Conservation (phyloP, 2,113 vertebrate species). For the Myrmophylax atrothorax region DNA sequence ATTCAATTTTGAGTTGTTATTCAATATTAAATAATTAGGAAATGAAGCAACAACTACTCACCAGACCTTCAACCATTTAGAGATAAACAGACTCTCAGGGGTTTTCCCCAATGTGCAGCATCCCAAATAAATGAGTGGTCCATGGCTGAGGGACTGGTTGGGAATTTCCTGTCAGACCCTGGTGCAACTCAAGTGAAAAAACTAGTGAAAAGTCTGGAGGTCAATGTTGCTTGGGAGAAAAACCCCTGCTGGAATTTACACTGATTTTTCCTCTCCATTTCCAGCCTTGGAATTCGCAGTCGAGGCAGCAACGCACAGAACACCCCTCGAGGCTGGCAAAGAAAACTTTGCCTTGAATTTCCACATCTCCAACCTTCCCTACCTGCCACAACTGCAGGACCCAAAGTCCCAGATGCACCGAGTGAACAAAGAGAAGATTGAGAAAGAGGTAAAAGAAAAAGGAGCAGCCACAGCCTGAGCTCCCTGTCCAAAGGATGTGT, state of each 20-base stretch:
- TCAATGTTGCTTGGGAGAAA: neutral
- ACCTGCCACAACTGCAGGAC: conserved; percentile 19
- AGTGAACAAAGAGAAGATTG: conserved; percentile 55
- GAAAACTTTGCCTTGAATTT: conserved; percentile 65
- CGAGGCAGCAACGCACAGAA: neutral
- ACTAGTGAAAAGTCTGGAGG: neutral
- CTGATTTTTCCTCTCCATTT: neutral
- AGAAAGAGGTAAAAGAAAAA: conserved; percentile 61
- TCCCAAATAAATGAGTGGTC: neutral
- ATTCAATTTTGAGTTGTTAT: neutral
- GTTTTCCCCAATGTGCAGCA: neutral
- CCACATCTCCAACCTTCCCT: conserved; percentile 69
- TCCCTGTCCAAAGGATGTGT: neutral
- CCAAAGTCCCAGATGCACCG: conserved; percentile 1
- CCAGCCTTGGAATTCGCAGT: conserved; percentile 22
- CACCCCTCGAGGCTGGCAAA: neutral
- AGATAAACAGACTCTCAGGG: neutral
- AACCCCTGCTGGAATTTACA: neutral
- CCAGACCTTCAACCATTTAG: neutral
- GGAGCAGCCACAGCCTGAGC: neutral
- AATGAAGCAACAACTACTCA: neutral
- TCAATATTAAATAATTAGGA: neutral
- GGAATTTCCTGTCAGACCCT: neutral
- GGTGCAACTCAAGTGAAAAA: neutral
- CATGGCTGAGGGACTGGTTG: neutral